A percentile compares a stretch with the other conserved stretches of the same genome.
Evolutionary conservation across 2,113 vertebrate genomes (phyloP).

Genomic region (Pycnonotus jocosus): DNA sequence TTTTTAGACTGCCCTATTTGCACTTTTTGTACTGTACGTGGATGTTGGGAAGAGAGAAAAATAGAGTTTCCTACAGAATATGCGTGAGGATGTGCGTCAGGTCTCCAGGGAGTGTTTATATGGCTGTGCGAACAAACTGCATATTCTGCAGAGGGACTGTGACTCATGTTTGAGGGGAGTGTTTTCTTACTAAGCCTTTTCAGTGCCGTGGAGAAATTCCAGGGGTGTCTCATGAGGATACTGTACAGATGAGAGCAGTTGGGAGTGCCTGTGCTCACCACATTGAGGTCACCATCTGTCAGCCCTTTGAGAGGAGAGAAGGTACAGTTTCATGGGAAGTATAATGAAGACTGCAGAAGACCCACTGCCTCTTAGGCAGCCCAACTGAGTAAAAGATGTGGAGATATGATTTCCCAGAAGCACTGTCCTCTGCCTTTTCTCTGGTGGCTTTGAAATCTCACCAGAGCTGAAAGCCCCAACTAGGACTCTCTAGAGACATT

Average conservation of each 20-base stretch:
- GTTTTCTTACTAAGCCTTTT: neutral
- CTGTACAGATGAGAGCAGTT: neutral
- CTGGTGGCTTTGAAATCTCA: neutral
- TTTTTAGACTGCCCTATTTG: neutral
- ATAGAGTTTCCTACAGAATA: neutral
- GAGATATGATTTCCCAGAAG: neutral
- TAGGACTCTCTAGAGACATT: neutral
- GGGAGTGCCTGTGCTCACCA: neutral
- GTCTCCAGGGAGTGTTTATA: neutral
- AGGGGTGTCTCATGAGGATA: neutral
- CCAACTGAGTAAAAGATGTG: neutral
- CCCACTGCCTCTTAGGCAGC: neutral
- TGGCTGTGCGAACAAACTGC: neutral
- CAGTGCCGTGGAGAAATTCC: neutral
- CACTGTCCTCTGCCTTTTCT: neutral
- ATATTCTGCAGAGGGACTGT: neutral
- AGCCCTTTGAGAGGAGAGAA: neutral
- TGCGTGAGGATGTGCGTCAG: neutral
- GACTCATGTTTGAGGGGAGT: neutral
- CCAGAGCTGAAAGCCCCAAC: neutral
- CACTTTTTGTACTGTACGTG: neutral
- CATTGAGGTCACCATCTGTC: neutral
- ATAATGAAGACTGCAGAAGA: neutral
- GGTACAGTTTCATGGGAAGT: neutral
- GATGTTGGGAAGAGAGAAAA: neutral